These are phyloP conservation scores for Merluccius polli DNA, from an alignment of 2,797 vertebrate species.

Conservation along the genomic window DNA sequence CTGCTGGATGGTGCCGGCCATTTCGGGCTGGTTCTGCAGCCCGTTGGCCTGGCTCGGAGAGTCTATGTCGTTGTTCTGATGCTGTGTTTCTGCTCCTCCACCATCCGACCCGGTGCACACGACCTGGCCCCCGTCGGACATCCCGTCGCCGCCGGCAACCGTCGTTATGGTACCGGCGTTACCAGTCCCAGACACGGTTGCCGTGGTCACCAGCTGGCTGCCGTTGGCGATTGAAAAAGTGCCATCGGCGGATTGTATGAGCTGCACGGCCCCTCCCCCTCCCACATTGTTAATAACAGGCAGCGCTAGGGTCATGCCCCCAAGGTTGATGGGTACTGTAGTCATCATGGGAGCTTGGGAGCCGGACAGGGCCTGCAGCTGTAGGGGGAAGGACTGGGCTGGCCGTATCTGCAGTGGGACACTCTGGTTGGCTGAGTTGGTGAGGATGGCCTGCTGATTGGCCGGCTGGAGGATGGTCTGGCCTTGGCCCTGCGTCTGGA, in stretches of 20 bases:
- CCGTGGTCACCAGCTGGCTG: constrained; percentile 83
- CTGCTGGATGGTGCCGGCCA: constrained; percentile 86
- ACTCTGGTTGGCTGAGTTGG: constrained; percentile 88
- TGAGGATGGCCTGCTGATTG: constrained; percentile 80
- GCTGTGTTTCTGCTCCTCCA: constrained; percentile 70
- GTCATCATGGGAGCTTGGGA: constrained; percentile 92
- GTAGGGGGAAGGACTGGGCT: constrained; percentile 91
- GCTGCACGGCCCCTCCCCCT: constrained; percentile 84
- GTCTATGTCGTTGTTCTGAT: constrained; percentile 71
- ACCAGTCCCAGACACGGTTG: constrained; percentile 72
- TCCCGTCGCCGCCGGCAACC: constrained; percentile 75
- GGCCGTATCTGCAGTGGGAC: constrained; percentile 94
- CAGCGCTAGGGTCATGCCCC: constrained; percentile 92
- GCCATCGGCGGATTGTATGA: constrained; percentile 84
- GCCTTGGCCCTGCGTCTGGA: constrained; percentile 83
- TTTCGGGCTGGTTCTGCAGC: constrained; percentile 81
- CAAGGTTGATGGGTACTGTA: constrained; percentile 94
- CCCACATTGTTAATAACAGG: constrained; percentile 92
- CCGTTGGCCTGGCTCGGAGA: constrained; percentile 87
- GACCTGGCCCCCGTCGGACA: constrained; percentile 80
- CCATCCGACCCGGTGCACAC: constrained; percentile 65
- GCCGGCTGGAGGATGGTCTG: constrained; percentile 77
- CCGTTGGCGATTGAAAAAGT: constrained; percentile 90
- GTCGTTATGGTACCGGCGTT: constrained; percentile 68
- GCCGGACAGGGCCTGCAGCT: constrained; percentile 91